Conservation (phyloP, 2,888 invertebrate genomes). For the Macrosoma leucophasiata region DNA sequence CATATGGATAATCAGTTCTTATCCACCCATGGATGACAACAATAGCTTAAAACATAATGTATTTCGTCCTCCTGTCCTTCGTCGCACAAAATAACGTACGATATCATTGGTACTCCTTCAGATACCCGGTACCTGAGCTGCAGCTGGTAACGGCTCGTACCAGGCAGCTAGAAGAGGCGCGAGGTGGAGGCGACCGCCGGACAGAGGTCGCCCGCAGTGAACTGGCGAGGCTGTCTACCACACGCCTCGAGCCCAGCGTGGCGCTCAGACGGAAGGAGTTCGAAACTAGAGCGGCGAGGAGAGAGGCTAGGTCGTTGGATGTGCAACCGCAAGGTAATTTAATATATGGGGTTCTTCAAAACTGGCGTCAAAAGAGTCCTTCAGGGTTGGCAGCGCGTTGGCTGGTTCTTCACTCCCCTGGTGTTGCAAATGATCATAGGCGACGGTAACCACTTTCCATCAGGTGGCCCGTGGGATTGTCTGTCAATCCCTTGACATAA, state of each 20-base stretch:
- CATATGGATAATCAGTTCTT: too few relatives aligned
- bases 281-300: constrained; percentile 71
- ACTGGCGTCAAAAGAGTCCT: neutral
- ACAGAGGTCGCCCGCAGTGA: constrained; percentile 82
- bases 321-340: constrained; percentile 59
- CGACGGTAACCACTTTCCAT: too few relatives aligned
- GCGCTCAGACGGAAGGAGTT: constrained; percentile 83
- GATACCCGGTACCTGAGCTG: constrained; percentile 66
- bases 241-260: constrained; percentile 84
- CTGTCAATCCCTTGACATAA: too few relatives aligned
- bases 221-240: constrained; percentile 78
- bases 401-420: too few relatives aligned
- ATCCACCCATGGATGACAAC: too few relatives aligned
- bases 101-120: too few relatives aligned
- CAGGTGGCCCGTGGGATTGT: too few relatives aligned
- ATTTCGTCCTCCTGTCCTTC: too few relatives aligned
- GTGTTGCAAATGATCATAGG: too few relatives aligned
- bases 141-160: constrained; percentile 84
- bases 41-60: too few relatives aligned
- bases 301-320: constrained; percentile 64
- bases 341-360: neutral
- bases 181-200: constrained; percentile 78
- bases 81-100: too few relatives aligned
- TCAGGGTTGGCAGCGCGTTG: too few relatives aligned
- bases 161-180: constrained; percentile 82